Percentiles rank a stretch among this genome's conserved stretches.
These are phyloP conservation scores for Antigone vipio DNA, from an alignment of 2,113 vertebrate species.

Conservation along the genomic window DNA sequence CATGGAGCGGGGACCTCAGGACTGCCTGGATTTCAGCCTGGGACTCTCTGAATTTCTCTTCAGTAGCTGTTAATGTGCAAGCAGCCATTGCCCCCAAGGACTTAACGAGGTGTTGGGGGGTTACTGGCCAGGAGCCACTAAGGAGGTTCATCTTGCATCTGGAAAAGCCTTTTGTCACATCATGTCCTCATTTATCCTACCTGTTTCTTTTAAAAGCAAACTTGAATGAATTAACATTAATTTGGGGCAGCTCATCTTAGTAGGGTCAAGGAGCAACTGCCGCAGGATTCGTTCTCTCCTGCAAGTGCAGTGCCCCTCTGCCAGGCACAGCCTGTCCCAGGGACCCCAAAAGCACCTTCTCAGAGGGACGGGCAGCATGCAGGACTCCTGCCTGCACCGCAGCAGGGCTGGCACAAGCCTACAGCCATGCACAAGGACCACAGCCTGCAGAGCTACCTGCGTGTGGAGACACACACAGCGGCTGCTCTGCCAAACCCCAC, in stretches of 20 bases:
- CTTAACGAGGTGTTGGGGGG: background rate
- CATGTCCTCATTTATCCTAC: background rate
- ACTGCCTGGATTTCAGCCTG: background rate
- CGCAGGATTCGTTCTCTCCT: background rate
- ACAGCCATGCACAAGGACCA: background rate
- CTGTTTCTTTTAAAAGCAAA: background rate
- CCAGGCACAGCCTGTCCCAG: background rate
- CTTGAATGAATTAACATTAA: background rate
- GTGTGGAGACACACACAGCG: rapidly evolving
- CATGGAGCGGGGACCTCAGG: background rate
- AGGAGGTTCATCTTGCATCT: background rate
- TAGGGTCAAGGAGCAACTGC: background rate
- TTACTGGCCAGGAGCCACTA: background rate
- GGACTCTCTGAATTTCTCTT: background rate
- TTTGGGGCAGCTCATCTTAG: background rate
- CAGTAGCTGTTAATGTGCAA: background rate
- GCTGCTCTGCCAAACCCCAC: background rate
- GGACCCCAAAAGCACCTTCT: background rate
- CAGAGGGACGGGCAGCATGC: rapidly evolving
- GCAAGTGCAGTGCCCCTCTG: background rate
- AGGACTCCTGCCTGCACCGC: background rate
- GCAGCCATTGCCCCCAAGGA: background rate
- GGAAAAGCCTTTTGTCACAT: background rate
- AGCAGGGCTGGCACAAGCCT: background rate
- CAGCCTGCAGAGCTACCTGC: background rate